These are phyloP conservation scores for Palythoa caribaeorum DNA, from an alignment of 92 coral and sea anemone species.

Conservation along the genomic window DNA sequence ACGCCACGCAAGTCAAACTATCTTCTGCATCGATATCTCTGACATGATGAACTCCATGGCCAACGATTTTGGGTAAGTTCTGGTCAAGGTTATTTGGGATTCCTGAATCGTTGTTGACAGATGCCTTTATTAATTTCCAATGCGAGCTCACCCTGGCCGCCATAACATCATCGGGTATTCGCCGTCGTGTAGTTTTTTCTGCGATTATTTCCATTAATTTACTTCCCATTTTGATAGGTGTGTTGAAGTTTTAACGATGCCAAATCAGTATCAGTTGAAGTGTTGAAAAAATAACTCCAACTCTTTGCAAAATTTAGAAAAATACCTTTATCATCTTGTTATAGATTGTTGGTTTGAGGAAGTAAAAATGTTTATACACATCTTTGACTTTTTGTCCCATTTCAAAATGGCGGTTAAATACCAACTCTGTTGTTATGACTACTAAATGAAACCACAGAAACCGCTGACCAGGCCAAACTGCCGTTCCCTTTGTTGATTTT, in stretches of 20 bases:
- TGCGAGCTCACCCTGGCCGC: conserved; percentile 34
- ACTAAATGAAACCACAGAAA: no score
- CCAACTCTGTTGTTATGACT: no score
- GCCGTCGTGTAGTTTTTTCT: conserved; percentile 16
- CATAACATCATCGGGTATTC: conserved; percentile 8
- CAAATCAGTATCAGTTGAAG: neutral
- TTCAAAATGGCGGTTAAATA: conserved; percentile 11
- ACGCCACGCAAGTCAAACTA: conserved; percentile 10
- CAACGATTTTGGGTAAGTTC: conserved; percentile 23
- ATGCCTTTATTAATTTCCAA: conserved; percentile 17
- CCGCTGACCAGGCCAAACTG: no score
- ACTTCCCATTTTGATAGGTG: conserved; percentile 2
- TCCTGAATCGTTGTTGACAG: neutral
- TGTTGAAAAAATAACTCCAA: neutral
- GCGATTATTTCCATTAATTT: conserved; percentile 31
- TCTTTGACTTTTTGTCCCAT: neutral
- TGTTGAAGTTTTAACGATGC: neutral
- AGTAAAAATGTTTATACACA: neutral
- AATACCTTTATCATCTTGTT: neutral
- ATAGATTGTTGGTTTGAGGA: neutral
- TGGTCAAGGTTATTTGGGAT: conserved; percentile 23
- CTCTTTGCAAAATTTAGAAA: neutral
- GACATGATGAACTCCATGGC: conserved; percentile 28
- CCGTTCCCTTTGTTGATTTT: no score
- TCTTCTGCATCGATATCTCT: conserved; percentile 22